Conservation (phyloP, 2,888 invertebrate species). For the Osmoderma eremita region DNA sequence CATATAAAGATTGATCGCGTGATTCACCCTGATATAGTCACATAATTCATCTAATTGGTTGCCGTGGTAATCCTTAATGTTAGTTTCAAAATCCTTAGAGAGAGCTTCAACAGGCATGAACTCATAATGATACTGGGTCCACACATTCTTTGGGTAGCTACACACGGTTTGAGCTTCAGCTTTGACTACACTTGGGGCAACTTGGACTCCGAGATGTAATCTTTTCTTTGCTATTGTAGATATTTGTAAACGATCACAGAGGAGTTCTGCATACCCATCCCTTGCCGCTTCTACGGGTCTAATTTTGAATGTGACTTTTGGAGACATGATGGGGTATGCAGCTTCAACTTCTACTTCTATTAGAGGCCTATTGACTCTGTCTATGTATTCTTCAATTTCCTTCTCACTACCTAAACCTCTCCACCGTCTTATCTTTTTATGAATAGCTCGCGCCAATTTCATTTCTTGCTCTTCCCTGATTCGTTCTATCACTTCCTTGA, state of each 20-base stretch:
- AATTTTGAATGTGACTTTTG: constrained; percentile 64
- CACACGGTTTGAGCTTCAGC: constrained; percentile 74
- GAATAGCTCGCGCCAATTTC: constrained; percentile 46
- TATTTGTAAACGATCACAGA: constrained; percentile 68
- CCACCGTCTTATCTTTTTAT: constrained; percentile 65
- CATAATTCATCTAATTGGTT: constrained; percentile 52
- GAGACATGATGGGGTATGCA: constrained; percentile 67
- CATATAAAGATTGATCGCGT: constrained; percentile 69
- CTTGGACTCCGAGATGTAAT: constrained; percentile 70
- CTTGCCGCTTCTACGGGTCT: constrained; percentile 69
- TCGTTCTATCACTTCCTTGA: constrained; percentile 66
- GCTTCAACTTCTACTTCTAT: constrained; percentile 76
- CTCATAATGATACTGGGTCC: constrained; percentile 73
- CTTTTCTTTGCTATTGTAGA: constrained; percentile 68
- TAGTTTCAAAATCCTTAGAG: constrained; percentile 54
- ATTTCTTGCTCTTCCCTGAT: constrained; percentile 67
- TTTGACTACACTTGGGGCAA: constrained; percentile 62
- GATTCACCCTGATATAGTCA: constrained; percentile 57
- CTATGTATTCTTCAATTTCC: constrained; percentile 69
- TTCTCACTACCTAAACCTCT: constrained; percentile 71
- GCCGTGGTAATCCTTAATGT: constrained; percentile 55
- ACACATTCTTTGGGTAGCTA: constrained; percentile 74
- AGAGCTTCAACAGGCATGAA: constrained; percentile 46
- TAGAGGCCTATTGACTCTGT: constrained; percentile 68
- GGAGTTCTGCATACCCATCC: constrained; percentile 77